Base-by-base conservation (phyloP, 2,888 invertebrate species). In the Tipula vernalis region DNA sequence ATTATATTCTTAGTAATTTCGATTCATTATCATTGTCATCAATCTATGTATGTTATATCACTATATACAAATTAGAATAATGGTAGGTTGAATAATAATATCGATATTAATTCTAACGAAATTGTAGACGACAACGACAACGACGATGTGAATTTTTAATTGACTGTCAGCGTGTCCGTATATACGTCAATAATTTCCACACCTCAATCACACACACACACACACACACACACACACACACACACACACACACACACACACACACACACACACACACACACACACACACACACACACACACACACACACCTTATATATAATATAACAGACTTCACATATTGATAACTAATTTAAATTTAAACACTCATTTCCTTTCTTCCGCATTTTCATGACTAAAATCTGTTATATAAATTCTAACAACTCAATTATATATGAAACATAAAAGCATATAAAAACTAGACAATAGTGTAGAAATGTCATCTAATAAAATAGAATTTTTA, bases 341-440 rank as follows among this genome's bases (percentile, higher is more conserved):
- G 71, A 71, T 71, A 71, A 71, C 71, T 71, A 71, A 71, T 71
- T 71, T 18, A 71, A 71, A 71, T 71, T 71, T 71, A 28, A 71
- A 71, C 71, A 71, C 71, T 71, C 71, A 71, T 71, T 71, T 71
- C 71, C 71, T 71, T 71, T 71, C 71, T 71, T 71, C 71, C 71
- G 71, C 71, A 71, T 28, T 71, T 71, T 71, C 28, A 71, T 71
- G 28, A 71, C 71, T 71, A 4, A 71, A 71, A 71, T 71, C 71
- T 71, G 71, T 71, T 71, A 28, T 51, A 51, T 12, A 51, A 51
- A 51, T 51, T 71, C 71, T 71, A 71, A 10, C 71, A 71, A 71
- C 71, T 28, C 71, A 28, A 71, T 28, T 71, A 71, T 57, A 15
- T 15, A 28, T 28, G 28, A 71, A 28, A 71, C 28, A 28, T 28